Conservation (phyloP, 2,797 vertebrate species). For the Sarcophilus harrisii region DNA sequence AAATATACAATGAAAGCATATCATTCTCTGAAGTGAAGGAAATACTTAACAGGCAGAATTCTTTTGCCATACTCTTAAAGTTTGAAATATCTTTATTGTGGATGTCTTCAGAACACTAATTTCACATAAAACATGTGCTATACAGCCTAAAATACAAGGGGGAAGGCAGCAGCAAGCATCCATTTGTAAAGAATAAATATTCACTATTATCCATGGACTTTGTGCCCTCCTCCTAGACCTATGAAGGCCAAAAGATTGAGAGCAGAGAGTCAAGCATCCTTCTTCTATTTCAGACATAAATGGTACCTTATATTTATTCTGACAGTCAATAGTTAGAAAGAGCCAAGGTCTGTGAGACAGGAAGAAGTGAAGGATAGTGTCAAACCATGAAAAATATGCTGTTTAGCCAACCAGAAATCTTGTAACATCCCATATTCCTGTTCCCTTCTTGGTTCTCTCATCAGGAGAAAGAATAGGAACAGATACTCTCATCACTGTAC, state of each 20-base stretch:
- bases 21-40: background rate
- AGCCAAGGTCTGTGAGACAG: background rate
- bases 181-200: background rate
- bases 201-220: slow-evolving; percentile 1
- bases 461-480: background rate
- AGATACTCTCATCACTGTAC: background rate
- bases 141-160: slow-evolving; percentile 10
- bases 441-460: background rate
- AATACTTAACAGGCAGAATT: background rate
- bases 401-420: background rate
- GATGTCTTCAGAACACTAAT: slow-evolving; percentile 38
- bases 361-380: background rate
- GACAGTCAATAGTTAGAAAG: background rate
- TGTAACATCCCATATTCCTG: background rate
- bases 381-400: background rate
- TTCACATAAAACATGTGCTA: background rate
- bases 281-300: background rate
- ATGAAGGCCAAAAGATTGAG: background rate
- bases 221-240: background rate
- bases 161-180: background rate
- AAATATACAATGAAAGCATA: background rate
- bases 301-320: background rate
- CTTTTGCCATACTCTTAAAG: background rate
- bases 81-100: background rate
- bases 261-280: background rate